phyloP scores from a whole-genome alignment of 1,140 invertebrate species.

The Tetramorium parvispinum region DNA sequence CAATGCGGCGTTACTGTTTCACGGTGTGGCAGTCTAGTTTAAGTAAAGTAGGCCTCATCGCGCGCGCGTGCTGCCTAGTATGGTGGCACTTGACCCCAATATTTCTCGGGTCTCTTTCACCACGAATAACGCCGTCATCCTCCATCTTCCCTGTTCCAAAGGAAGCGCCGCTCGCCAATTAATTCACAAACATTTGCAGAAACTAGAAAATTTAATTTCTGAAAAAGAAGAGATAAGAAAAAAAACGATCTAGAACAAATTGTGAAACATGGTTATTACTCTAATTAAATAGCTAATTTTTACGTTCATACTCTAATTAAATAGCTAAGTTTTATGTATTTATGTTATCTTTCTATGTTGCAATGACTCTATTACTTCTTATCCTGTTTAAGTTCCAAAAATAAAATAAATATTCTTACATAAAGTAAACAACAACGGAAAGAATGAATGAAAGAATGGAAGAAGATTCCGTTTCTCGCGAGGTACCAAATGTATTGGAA shows the following conservation, averaged over 20 bases:
- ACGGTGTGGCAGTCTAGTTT: conserved; percentile 73
- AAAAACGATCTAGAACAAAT: neutral
- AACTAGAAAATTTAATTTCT: neutral
- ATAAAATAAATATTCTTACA: neutral
- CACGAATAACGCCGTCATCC: conserved; percentile 29
- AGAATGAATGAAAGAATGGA: neutral
- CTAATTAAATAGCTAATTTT: neutral
- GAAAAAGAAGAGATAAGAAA: neutral
- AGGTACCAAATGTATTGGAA: neutral
- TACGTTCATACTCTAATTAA: neutral
- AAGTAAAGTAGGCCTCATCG: conserved; percentile 78
- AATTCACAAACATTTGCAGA: conserved; percentile 6
- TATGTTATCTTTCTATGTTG: neutral
- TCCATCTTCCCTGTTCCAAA: neutral
- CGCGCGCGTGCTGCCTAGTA: conserved; percentile 63
- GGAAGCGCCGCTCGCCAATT: neutral
- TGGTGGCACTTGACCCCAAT: conserved; percentile 79
- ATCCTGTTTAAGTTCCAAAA: neutral
- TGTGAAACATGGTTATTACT: neutral
- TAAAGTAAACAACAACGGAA: neutral
- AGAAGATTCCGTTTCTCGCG: neutral
- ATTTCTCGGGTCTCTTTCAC: conserved; percentile 71
- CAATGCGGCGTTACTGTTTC: conserved; percentile 67
- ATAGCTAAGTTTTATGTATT: neutral
- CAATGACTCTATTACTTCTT: neutral